Evolutionary conservation across 2,797 vertebrate genomes (phyloP).

Genomic region (Neopelma chrysocephalum): DNA sequence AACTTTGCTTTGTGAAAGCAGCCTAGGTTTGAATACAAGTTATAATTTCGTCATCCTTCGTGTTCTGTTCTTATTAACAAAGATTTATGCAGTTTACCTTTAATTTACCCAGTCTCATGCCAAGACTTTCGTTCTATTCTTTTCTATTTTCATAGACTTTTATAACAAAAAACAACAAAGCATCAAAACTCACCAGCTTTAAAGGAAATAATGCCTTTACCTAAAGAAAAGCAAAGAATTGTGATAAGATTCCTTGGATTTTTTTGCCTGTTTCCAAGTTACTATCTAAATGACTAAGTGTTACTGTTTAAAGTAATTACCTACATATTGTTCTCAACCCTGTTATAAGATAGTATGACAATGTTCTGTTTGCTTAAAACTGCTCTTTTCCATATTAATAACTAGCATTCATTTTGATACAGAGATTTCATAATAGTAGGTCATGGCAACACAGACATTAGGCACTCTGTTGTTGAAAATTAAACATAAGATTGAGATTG

Average conservation of each 20-base stretch:
- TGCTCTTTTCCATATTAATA: background rate
- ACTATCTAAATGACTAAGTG: background rate
- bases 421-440: background rate
- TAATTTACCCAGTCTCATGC: background rate
- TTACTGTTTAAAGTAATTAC: background rate
- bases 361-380: background rate
- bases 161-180: background rate
- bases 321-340: background rate
- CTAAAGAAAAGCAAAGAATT: background rate
- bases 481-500: background rate
- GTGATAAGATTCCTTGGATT: background rate
- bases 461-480: background rate
- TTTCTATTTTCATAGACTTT: background rate
- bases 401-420: background rate
- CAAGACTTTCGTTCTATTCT: background rate
- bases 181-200: background rate
- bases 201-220: background rate
- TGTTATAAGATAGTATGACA: background rate
- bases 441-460: background rate
- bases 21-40: background rate
- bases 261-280: background rate
- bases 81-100: background rate
- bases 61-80: background rate
- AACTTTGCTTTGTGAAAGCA: slow-evolving; percentile 10
- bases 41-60: background rate